Evolutionary conservation across 2,113 vertebrate genomes (phyloP), one percentile per base, ranked within the genome.

Genomic region (Motacilla alba): DNA sequence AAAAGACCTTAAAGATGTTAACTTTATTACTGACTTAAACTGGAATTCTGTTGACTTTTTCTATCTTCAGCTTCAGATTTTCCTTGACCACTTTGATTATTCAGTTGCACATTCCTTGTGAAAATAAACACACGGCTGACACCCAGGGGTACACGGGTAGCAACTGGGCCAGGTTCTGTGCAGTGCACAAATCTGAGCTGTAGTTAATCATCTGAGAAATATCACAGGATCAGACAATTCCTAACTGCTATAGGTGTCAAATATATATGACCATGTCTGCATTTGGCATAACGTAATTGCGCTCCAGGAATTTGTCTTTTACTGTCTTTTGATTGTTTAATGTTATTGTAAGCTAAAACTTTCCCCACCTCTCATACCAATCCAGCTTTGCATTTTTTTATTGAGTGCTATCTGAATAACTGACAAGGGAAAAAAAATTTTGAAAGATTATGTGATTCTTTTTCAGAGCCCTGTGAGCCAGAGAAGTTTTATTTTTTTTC

Each of bases 301-400:
- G 79, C 77, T 78, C 70, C 78, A 64, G 46, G 63, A 89, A 87
- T 92, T 89, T 84, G 69, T 94, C 68, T 82, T 94, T 84, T 76
- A 63, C 62, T 60, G 52, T 72, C 53, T 89, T 94, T 92, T 89
- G 43, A 78, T 92, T 84, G 58, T 84, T 95, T 68, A 72, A 92
- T 60, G 6, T 92, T 95, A 82, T 82, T 91, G 70, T 84, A 94
- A 94, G 62, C 74, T 73, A 87, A 87, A 91, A 60, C 49, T 89
- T 93, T 91, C 91, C 89, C 91, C 81, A 89, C 77, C 31, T 72
- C 44, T 67, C 69, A 58, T 78, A 91, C 87, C 89, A 89, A 91
- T 87, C 80, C 66, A 91, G 52, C 49, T 82, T 91, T 96, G 74
- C 75, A 30, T 83, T 95, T 91, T 91, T 96, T 95, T 95, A 95